phyloP scores from a whole-genome alignment of 2,113 vertebrate species.

The Brachyhypopomus gauderio region DNA sequence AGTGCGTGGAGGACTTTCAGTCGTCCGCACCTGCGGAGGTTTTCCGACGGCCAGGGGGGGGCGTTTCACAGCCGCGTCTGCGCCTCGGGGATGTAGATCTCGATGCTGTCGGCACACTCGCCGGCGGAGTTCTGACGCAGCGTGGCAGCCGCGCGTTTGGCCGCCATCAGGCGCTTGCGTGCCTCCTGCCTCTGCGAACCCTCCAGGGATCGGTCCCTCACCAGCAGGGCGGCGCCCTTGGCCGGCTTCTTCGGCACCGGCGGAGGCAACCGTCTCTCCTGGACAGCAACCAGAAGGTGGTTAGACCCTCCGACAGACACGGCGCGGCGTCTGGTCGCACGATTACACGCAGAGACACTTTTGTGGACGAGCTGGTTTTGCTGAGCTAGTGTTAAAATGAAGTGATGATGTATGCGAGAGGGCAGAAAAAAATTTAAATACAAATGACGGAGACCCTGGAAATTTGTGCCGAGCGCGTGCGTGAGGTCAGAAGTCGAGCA shows the following conservation, averaged over 20 bases:
- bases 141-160: constrained; percentile 89
- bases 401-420: not conserved
- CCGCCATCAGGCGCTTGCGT: constrained; percentile 89
- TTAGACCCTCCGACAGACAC: not conserved
- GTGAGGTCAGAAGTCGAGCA: constrained; percentile 64
- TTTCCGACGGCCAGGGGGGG: constrained; percentile 46
- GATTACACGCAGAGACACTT: not conserved
- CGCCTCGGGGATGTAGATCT: constrained; percentile 98
- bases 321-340: not conserved
- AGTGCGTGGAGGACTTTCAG: not conserved
- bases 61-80: constrained; percentile 92
- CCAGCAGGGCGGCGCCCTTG: constrained; percentile 70
- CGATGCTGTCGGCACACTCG: constrained; percentile 95
- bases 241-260: constrained; percentile 77
- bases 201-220: constrained; percentile 74
- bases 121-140: constrained; percentile 95
- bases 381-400: not conserved
- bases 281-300: constrained; percentile 67
- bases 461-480: not conserved
- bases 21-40: not conserved
- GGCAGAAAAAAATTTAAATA: not conserved
- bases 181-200: constrained; percentile 91
- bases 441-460: not conserved
- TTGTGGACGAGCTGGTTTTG: not conserved
- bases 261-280: constrained; percentile 74